Evolutionary conservation across 1,140 invertebrate genomes (phyloP).

Genomic region (Brachionus manjavacas): DNA sequence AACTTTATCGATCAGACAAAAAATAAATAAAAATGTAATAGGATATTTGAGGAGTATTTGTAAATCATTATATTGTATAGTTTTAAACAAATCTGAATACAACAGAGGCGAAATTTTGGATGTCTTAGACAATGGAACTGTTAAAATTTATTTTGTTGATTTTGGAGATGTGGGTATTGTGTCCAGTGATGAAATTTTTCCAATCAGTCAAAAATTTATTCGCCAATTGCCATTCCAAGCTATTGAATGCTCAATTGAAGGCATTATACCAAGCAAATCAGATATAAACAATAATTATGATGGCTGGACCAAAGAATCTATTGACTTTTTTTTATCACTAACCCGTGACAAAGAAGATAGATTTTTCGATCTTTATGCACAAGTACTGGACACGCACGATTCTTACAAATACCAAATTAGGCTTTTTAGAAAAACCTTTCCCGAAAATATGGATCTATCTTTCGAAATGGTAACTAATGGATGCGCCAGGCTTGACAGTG

Average conservation of each 20-base stretch:
- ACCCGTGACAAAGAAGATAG: background rate
- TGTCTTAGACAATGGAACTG: background rate
- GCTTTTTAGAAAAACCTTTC: background rate
- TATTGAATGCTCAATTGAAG: constrained; percentile 21
- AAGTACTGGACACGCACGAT: background rate
- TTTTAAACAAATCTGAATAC: background rate
- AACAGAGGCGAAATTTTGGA: constrained; percentile 28
- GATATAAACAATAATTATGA: background rate
- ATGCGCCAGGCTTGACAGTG: background rate
- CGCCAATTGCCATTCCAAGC: constrained; percentile 20
- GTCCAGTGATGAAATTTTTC: background rate
- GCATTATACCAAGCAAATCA: background rate
- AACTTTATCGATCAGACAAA: background rate
- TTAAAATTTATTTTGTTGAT: constrained; percentile 35
- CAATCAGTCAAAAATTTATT: constrained; percentile 14
- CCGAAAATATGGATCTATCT: background rate
- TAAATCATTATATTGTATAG: constrained; percentile 26
- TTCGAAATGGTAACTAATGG: background rate
- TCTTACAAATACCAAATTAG: background rate
- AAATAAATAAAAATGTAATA: background rate
- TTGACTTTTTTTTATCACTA: background rate
- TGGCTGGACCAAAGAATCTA: background rate
- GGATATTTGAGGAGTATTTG: background rate
- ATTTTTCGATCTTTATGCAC: background rate
- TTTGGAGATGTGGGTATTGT: background rate